Base-by-base conservation (phyloP, 2,888 invertebrate genomes). In the Crioceris asparagi region DNA sequence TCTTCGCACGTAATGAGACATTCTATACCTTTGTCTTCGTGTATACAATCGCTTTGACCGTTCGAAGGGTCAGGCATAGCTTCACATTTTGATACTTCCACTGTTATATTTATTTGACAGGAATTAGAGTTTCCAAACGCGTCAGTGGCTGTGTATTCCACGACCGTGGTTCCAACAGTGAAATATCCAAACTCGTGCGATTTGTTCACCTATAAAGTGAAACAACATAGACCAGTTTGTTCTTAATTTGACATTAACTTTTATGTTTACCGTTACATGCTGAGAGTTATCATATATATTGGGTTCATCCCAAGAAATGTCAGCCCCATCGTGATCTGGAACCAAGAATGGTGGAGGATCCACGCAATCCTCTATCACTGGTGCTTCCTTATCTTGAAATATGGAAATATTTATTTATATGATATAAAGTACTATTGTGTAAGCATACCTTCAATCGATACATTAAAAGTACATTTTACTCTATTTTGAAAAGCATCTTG, bases 281-380 rank as follows among this genome's bases (percentile, higher is more conserved):
- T 56, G 56, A 0, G 69, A 77, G 55, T 79, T 79, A 54, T 79
- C 79, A 40, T 61, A 62, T 45, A 70, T 66, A 14, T 61, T 52
- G 3, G 77, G 77, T 49, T 74, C 74, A 36, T 71, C 70, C 73
- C 77, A 76, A 8, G 65, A 62, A 10, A 77, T 62, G 36, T 73
- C 70, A 19, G 56, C 56, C 3, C 59, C 62, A 3, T 41, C 45
- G 36, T 49, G 51, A 31, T 57, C 54, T 8, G 51, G 51, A 2
- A 61, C 53, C 18, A 65, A 55, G 42, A 70, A 69, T 19, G 64
- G 60, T 3, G 72, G 66, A 1, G 79, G 77, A 41, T 72, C 70
- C 8, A 70, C 58, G 51, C 80, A 81, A 38, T 67, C 65, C 48
- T 75, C 74, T 7, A 75, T 63, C 3, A 52, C 61, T 2, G 77